Percentiles rank a stretch among this genome's conserved stretches.
These are phyloP conservation scores for Galbula dea DNA, from an alignment of 2,113 vertebrate species.

Conservation along the genomic window DNA sequence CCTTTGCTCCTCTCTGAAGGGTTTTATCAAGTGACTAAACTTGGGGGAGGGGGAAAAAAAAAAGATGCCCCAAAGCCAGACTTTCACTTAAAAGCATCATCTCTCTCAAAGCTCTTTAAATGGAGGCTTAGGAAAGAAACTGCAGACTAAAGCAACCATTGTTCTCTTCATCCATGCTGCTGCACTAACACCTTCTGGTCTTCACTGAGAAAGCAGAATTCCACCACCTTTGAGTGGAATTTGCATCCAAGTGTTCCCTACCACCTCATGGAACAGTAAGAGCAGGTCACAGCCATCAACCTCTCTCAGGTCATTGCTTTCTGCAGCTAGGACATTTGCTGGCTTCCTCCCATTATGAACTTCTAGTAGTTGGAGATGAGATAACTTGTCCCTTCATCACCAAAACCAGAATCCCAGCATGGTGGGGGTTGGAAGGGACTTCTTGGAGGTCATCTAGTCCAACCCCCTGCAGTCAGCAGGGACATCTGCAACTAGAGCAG, in stretches of 20 bases:
- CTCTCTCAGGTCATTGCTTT: neutral
- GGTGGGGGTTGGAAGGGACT: no score
- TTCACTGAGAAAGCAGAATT: neutral
- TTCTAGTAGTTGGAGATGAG: neutral
- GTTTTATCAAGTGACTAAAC: neutral
- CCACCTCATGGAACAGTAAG: fast-evolving
- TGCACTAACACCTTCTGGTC: neutral
- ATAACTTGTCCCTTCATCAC: neutral
- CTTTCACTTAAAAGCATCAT: neutral
- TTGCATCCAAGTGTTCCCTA: neutral
- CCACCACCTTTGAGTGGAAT: neutral
- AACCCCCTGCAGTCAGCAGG: no score
- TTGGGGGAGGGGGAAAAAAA: no score
- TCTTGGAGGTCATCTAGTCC: no score
- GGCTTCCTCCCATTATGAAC: neutral
- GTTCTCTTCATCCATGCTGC: neutral
- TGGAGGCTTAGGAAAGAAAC: neutral
- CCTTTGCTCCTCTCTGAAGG: neutral
- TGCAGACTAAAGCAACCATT: neutral
- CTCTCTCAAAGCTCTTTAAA: neutral
- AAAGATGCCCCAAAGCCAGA: neutral
- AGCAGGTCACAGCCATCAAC: neutral
- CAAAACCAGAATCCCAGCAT: no score
- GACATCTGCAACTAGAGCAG: no score
- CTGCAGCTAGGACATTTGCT: neutral